Conservation (phyloP, 2,888 invertebrate genomes). For the Ectobius pallidus region DNA sequence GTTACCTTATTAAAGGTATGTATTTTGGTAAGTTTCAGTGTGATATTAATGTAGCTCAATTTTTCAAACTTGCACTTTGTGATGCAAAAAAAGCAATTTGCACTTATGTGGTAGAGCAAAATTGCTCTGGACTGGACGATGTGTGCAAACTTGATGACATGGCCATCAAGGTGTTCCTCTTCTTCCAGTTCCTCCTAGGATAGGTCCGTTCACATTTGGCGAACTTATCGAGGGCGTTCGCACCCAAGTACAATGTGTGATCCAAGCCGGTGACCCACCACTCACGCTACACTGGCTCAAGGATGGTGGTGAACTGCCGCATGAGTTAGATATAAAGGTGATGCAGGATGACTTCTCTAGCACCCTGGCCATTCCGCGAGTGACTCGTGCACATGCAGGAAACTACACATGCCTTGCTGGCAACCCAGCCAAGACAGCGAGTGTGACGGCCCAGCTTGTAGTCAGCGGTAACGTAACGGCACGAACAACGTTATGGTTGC, state of each 20-base stretch:
- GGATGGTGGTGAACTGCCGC: conserved; percentile 54
- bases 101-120: too few species aligned
- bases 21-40: too few species aligned
- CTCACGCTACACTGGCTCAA: conserved; percentile 56
- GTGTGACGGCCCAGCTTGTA: conserved; percentile 48
- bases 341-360: conserved; percentile 51
- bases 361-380: conserved; percentile 51
- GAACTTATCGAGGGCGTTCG: conserved; percentile 48
- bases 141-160: neutral
- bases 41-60: too few species aligned
- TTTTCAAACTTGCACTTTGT: too few species aligned
- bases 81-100: too few species aligned
- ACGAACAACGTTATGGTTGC: neutral
- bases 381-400: conserved; percentile 51
- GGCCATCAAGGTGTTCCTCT: conserved; percentile 24
- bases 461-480: conserved; percentile 47
- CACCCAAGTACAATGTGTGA: conserved; percentile 55
- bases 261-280: conserved; percentile 58
- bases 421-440: conserved; percentile 48
- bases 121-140: conserved; percentile 6
- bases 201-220: conserved; percentile 50
- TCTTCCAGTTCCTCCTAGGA: conserved; percentile 47
- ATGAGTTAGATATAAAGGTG: conserved; percentile 50
- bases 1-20: too few species aligned
- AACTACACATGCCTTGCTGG: conserved; percentile 50